Base-by-base conservation (phyloP, 2,113 vertebrate genomes). In the Coturnix japonica region DNA sequence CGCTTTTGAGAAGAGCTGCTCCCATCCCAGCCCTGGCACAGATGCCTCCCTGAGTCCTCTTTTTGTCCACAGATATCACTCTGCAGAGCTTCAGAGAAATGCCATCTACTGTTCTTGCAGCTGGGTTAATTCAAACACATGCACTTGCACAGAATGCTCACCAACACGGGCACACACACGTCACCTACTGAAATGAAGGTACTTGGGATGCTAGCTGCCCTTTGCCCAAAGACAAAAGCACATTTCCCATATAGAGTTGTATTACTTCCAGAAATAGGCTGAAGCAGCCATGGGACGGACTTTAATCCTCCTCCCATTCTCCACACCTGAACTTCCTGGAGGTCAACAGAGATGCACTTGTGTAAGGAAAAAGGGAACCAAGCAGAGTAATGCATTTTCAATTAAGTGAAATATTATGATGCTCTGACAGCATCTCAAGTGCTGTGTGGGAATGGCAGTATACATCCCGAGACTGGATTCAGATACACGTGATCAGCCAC, bases 141-240 rank as follows among this genome's bases (percentile, higher is more conserved):
- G n/a, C 26, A 43, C 35, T 13, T n/a, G 33, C 60, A 67, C 53
- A 49, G 31, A 1, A 44, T 10, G 33, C 46, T 25, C 16, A 6
- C 39, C 2, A 1, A n/a, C 22, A 44, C 0, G 3, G n/a, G 49
- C 67, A 77, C 1, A 1, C 26, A 51, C 35, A 14, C 17, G 8
- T 9, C 39, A 63, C 47, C 54, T 21, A 15, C 39, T 56, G 65
- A 18, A 49, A 33, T 2, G 35, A 49, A 63, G 59, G 46, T 11
- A 22, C 54, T 35, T 3, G 56, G 65, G 54, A 69, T 44, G 26
- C 37, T 65, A 19, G 2, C 39, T 44, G 63, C 28, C 47, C 37
- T 78, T 39, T 41, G 21, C 10, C 41, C n/a, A 39, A 37, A 72
- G 47, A 37, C 22, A 63, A 39, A 78, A 33, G 37, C 1, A 8